Percentiles rank a stretch among this genome's conserved stretches.
Evolutionary conservation across 2,797 vertebrate species (phyloP).

Genomic region (Thamnophis elegans): DNA sequence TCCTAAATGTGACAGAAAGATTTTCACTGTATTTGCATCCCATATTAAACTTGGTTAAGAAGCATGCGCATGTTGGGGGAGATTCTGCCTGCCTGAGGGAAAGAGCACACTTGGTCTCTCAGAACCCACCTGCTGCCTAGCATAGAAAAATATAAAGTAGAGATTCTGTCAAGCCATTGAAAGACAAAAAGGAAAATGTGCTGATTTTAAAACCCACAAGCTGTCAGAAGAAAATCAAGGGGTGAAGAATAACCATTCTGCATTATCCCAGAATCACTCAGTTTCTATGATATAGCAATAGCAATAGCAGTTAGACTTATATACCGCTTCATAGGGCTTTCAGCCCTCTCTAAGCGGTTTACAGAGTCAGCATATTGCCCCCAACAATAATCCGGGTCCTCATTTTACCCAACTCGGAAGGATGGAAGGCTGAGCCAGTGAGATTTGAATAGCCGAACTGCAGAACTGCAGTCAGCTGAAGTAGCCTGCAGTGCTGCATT

Average conservation of each 20-base stretch:
- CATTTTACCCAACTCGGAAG: too few relatives aligned
- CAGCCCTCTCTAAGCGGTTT: too few relatives aligned
- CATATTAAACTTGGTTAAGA: neutral
- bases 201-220: neutral
- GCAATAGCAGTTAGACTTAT: too few relatives aligned
- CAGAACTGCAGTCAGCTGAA: too few relatives aligned
- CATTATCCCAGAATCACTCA: neutral
- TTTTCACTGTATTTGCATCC: neutral
- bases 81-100: too few relatives aligned
- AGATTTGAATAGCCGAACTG: too few relatives aligned
- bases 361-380: too few relatives aligned
- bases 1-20: neutral
- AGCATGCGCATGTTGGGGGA: neutral
- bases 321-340: too few relatives aligned
- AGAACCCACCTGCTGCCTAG: neutral
- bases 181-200: neutral
- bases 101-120: neutral
- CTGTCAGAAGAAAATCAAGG: neutral
- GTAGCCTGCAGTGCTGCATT: too few relatives aligned
- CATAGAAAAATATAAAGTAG: neutral
- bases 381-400: too few relatives aligned
- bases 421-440: too few relatives aligned
- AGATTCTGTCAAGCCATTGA: neutral
- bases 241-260: neutral
- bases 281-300: neutral